Conservation (phyloP, 2,888 invertebrate genomes). For the Nymphalis c-album region DNA sequence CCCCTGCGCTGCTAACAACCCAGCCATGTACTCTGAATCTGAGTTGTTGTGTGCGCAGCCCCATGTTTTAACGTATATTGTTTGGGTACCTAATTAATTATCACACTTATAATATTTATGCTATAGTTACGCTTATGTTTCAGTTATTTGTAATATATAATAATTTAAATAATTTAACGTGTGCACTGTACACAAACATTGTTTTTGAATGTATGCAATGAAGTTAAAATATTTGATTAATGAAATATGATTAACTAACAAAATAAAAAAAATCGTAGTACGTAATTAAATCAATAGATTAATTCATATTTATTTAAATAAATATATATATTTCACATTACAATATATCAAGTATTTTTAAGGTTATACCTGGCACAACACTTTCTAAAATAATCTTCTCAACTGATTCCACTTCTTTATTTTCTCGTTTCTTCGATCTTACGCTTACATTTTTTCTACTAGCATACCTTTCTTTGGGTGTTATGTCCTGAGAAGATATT, state of each 20-base stretch:
- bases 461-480: constrained; percentile 88
- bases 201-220: too few species aligned
- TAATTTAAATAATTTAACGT: too few species aligned
- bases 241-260: too few species aligned
- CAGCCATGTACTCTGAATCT: constrained; percentile 99
- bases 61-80: constrained; percentile 95
- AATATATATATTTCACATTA: too few species aligned
- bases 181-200: too few species aligned
- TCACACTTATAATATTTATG: not conserved
- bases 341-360: constrained; percentile 25
- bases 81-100: constrained; percentile 86
- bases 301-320: too few species aligned
- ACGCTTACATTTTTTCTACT: constrained; percentile 86
- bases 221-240: too few species aligned
- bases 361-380: constrained; percentile 82
- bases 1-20: constrained; percentile 93
- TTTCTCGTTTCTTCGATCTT: constrained; percentile 80
- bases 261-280: too few species aligned
- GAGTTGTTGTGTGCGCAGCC: constrained; percentile 99
- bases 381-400: constrained; percentile 80
- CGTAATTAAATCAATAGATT: too few species aligned
- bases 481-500: constrained; percentile 89
- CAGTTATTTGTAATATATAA: too few species aligned
- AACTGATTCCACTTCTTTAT: constrained; percentile 53
- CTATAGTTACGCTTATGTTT: not conserved